Evolutionary conservation across 1,140 invertebrate species (phyloP), one percentile per base, ranked within the genome.

Genomic region (Camponotus pennsylvanicus): DNA sequence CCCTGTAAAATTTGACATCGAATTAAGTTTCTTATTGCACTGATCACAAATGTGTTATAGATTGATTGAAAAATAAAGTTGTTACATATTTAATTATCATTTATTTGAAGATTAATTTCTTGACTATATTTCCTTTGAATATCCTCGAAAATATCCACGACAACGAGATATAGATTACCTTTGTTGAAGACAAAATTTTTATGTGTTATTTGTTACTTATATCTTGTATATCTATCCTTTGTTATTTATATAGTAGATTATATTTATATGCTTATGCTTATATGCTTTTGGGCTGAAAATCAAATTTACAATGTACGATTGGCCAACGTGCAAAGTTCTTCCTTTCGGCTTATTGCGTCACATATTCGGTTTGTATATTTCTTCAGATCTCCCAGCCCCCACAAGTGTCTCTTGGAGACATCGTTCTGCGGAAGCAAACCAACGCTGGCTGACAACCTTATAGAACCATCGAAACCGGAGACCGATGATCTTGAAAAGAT

Each of bases 361-460:
- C 2, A 18, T 27, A 27, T 52, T 52, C 15, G 15, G 6, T 6
- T 52, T 52, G 13, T 52, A 52, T 52, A 52, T 18, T 84, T 95
- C 8, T 97, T 96, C 9, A 96, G 98, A 76, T 98, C 98, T 9
- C 98, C 98, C 0, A 98, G 98, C 42, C 98, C 98, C 6, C 98
- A 98, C 94, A 97, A 97, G 94, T 98, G 98, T 96, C 95, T 98
- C 32, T 95, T 98, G 32, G 98, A 98, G 95, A 98, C 98, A 0
- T 98, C 98, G 0, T 98, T 98, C 93, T 98, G 98, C 92, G 98
- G 98, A 0, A 97, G 97, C 69, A 98, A 97, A 90, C 97, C 97
- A 64, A 93, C 93, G 0, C 64, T 95, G 73, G 91, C 92, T 6
- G 93, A 94, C 80, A 93, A 94, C 82, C 66, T 93, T 27, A 94